Percentiles rank a stretch among this genome's conserved stretches.
Evolutionary conservation across 2,113 vertebrate species (phyloP).

Genomic region (Silurus glanis): DNA sequence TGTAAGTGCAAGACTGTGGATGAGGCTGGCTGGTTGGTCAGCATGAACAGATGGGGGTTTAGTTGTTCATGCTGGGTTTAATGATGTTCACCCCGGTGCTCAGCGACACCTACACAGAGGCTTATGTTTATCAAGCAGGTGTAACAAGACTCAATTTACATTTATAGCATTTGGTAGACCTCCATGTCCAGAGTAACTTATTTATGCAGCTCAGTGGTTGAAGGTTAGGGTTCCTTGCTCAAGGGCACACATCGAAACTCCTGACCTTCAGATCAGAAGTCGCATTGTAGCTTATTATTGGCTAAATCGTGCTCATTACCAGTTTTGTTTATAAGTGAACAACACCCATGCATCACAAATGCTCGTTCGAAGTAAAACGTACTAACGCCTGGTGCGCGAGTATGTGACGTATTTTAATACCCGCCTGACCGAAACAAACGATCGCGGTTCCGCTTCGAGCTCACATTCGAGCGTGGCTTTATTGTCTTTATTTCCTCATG

Average conservation of each 20-base stretch:
- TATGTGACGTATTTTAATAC: neutral
- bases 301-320: neutral
- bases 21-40: neutral
- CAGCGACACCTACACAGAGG: conserved; percentile 8
- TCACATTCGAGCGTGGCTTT: neutral
- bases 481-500: neutral
- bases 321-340: neutral
- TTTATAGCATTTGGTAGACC: no score
- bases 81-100: conserved; percentile 53
- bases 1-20: neutral
- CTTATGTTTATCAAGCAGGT: conserved; percentile 29
- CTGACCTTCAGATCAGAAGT: no score
- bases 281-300: no score
- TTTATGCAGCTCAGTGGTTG: no score
- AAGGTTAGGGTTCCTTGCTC: no score
- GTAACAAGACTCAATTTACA: conserved; percentile 48
- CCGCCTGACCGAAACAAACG: neutral
- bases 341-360: neutral
- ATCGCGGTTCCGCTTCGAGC: no score
- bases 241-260: no score
- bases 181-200: no score
- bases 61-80: conserved; percentile 60
- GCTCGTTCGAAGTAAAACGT: neutral
- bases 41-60: conserved; percentile 73
- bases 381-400: neutral